Evolutionary conservation across 1,140 invertebrate species (phyloP).

Genomic region (Arion vulgaris): DNA sequence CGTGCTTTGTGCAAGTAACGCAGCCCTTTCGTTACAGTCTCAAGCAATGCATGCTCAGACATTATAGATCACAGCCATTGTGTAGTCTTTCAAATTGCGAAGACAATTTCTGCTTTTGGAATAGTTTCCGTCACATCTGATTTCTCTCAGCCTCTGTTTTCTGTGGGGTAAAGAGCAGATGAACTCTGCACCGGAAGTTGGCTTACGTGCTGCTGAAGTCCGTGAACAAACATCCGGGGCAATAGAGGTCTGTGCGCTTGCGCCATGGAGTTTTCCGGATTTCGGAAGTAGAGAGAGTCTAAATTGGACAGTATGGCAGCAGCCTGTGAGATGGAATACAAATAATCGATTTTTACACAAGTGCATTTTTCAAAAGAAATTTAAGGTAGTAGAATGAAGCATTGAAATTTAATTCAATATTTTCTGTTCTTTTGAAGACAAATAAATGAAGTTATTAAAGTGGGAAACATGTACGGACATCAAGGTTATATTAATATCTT

Average conservation of each 20-base stretch:
- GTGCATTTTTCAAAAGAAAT: too few species aligned
- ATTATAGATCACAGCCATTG: too few species aligned
- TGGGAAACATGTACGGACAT: too few species aligned
- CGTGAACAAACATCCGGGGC: constrained; percentile 66
- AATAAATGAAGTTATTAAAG: too few species aligned
- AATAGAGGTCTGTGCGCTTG: constrained; percentile 52
- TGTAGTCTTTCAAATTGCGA: not conserved
- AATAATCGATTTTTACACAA: not conserved
- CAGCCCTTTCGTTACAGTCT: too few species aligned
- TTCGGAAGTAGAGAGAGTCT: constrained; percentile 73
- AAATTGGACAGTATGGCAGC: constrained; percentile 68
- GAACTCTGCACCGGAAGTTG: constrained; percentile 58
- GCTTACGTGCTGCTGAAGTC: constrained; percentile 73
- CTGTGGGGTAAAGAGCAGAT: constrained; percentile 48
- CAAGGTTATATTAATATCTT: too few species aligned
- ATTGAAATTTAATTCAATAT: too few species aligned
- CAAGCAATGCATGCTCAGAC: too few species aligned
- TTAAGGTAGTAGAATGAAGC: too few species aligned
- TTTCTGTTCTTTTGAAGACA: too few species aligned
- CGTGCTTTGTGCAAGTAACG: too few species aligned
- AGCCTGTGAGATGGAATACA: constrained; percentile 49
- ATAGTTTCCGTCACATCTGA: not conserved
- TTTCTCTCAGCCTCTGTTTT: constrained; percentile 37
- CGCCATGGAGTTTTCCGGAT: constrained; percentile 40
- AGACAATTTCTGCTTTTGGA: not conserved